Evolutionary conservation across 2,113 vertebrate genomes (phyloP).

Genomic region (Verasper variegatus): DNA sequence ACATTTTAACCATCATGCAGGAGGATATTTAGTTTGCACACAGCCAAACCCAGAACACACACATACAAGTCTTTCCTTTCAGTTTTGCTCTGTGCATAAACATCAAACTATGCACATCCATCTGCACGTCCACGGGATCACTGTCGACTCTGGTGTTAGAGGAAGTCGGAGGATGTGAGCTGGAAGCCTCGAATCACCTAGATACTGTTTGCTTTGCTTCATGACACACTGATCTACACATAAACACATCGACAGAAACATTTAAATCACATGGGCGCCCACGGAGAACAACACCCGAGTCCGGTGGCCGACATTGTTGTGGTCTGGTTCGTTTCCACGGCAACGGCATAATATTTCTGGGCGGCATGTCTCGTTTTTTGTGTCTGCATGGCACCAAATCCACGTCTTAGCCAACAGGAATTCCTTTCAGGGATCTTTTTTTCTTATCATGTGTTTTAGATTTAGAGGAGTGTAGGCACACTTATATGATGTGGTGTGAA

Average conservation of each 20-base stretch:
- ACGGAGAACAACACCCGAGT: slow-evolving; percentile 10
- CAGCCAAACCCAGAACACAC: background rate
- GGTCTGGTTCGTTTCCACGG: slow-evolving; percentile 52
- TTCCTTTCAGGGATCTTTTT: slow-evolving; percentile 31
- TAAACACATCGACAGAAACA: slow-evolving; percentile 3
- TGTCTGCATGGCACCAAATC: slow-evolving; percentile 56
- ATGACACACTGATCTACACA: slow-evolving; percentile 15
- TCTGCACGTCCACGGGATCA: background rate
- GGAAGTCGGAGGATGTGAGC: slow-evolving; percentile 12
- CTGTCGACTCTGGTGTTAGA: slow-evolving; percentile 8
- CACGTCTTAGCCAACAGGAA: slow-evolving; percentile 48
- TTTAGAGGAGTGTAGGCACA: slow-evolving; percentile 54
- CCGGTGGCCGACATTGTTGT: slow-evolving; percentile 56
- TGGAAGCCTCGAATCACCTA: slow-evolving; percentile 12
- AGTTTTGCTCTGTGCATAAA: slow-evolving; percentile 6
- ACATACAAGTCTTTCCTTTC: background rate
- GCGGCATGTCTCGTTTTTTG: slow-evolving; percentile 54
- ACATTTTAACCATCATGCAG: background rate
- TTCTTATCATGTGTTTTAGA: slow-evolving; percentile 69
- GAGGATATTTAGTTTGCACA: background rate
- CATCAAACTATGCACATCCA: background rate
- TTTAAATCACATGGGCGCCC: slow-evolving; percentile 34
- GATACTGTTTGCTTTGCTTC: background rate
- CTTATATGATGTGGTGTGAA: slow-evolving; percentile 34
- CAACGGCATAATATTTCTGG: slow-evolving; percentile 67